Percentiles rank a stretch among this genome's conserved stretches.
These are phyloP conservation scores for Anser cygnoides DNA, from an alignment of 2,113 vertebrate genomes.

Conservation along the genomic window DNA sequence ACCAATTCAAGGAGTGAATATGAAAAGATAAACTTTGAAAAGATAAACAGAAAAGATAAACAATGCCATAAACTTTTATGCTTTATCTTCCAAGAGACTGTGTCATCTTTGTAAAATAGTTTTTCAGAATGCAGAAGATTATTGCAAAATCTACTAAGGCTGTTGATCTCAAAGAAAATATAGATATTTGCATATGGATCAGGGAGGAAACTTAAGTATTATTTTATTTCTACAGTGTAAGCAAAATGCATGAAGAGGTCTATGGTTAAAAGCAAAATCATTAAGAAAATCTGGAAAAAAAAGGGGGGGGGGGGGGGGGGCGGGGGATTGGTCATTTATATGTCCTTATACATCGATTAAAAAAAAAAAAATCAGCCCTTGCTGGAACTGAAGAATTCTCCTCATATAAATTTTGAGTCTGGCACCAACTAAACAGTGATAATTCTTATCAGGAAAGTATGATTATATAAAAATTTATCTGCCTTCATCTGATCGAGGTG, in stretches of 20 bases:
- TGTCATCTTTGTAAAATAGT: background rate
- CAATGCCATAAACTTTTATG: background rate
- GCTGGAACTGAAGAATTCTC: background rate
- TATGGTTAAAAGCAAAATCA: slow-evolving; percentile 9
- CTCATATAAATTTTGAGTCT: background rate
- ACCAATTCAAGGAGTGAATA: background rate
- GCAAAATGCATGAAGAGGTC: background rate
- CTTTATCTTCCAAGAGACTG: slow-evolving; percentile 7
- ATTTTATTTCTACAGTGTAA: slow-evolving; percentile 42
- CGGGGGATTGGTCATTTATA: background rate
- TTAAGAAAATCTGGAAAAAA: background rate
- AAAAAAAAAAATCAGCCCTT: background rate
- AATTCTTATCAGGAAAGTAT: slow-evolving; percentile 22
- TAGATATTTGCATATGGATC: slow-evolving; percentile 29
- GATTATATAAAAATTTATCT: slow-evolving; percentile 18
- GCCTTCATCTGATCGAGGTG: background rate
- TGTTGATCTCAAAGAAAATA: slow-evolving; percentile 42
- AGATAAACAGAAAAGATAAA: background rate
- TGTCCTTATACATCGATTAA: background rate
- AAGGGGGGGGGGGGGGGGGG: rapidly evolving
- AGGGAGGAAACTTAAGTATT: slow-evolving; percentile 14
- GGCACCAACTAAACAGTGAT: background rate
- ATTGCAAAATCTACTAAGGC: slow-evolving; percentile 19
- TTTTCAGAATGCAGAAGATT: slow-evolving; percentile 9
- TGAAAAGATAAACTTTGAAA: background rate